phyloP scores from a whole-genome alignment of 1,140 invertebrate species.

The Drosophila sturtevanti region DNA sequence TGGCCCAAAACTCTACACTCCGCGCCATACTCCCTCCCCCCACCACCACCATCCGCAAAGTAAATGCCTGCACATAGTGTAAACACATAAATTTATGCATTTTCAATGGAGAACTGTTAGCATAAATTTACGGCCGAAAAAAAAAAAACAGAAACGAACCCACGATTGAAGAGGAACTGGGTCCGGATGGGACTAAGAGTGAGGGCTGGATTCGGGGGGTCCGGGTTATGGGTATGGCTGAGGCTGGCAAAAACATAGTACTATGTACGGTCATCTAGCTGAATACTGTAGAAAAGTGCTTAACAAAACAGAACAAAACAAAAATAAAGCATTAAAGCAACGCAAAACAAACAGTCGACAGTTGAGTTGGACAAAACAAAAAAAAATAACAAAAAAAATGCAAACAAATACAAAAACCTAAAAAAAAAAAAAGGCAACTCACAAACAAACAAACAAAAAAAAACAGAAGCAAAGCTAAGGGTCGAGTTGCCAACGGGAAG shows the following conservation, averaged over 20 bases:
- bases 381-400: constrained; percentile 63
- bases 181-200: neutral
- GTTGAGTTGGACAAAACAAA: constrained; percentile 51
- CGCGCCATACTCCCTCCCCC: neutral
- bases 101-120: constrained; percentile 82
- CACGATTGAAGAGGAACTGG: constrained; percentile 18
- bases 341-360: constrained; percentile 77
- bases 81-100: constrained; percentile 82
- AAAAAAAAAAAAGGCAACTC: constrained; percentile 74
- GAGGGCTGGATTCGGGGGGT: constrained; percentile 12
- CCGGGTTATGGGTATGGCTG: constrained; percentile 23
- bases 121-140: constrained; percentile 75
- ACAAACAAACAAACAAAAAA: constrained; percentile 36
- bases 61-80: constrained; percentile 78
- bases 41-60: constrained; percentile 39
- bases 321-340: constrained; percentile 79
- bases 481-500: constrained; percentile 28
- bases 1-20: constrained; percentile 27
- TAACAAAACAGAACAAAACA: constrained; percentile 55
- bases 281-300: constrained; percentile 58
- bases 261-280: neutral
- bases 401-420: constrained; percentile 70
- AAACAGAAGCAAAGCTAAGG: constrained; percentile 26
- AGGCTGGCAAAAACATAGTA: constrained; percentile 31
- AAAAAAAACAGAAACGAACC: constrained; percentile 48